Percentiles rank a stretch among this genome's conserved stretches.
These are phyloP conservation scores for Orgyia antiqua DNA, from an alignment of 2,888 invertebrate genomes.

Conservation along the genomic window DNA sequence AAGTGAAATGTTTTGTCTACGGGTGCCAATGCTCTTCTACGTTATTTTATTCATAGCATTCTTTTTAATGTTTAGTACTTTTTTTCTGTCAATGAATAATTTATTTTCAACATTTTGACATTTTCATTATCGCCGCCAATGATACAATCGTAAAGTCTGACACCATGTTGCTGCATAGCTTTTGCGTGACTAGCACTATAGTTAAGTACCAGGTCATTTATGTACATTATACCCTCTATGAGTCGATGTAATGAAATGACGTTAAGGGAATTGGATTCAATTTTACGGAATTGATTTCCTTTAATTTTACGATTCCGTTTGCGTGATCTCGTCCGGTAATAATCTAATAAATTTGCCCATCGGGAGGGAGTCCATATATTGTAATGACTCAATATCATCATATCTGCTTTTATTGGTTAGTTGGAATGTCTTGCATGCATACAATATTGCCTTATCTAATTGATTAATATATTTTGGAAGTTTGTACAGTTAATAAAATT, in stretches of 20 bases:
- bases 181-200: no score
- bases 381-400: constrained; percentile 64
- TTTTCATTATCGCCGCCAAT: constrained; percentile 37
- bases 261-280: constrained; percentile 65
- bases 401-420: constrained; percentile 51
- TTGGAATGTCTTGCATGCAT: constrained; percentile 24
- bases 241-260: constrained; percentile 37
- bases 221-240: constrained; percentile 25
- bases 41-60: constrained; percentile 43
- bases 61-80: constrained; percentile 39
- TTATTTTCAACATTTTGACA: constrained; percentile 39
- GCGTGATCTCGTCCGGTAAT: constrained; percentile 74
- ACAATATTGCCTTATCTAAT: constrained; percentile 16
- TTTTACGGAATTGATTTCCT: constrained; percentile 68
- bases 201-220: constrained; percentile 11
- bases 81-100: constrained; percentile 34
- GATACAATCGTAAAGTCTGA: constrained; percentile 14
- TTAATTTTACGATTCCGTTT: constrained; percentile 75
- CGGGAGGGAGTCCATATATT: constrained; percentile 51
- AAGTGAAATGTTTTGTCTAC: constrained; percentile 54
- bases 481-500: no score
- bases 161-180: constrained; percentile 4
- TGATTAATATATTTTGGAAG: no score
- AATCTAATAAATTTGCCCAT: constrained; percentile 71
- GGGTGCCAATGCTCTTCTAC: constrained; percentile 29